Percentiles rank a stretch among this genome's conserved stretches.
Conservation (phyloP, 2,113 vertebrate species). For the Sceloporus tristichus region DNA sequence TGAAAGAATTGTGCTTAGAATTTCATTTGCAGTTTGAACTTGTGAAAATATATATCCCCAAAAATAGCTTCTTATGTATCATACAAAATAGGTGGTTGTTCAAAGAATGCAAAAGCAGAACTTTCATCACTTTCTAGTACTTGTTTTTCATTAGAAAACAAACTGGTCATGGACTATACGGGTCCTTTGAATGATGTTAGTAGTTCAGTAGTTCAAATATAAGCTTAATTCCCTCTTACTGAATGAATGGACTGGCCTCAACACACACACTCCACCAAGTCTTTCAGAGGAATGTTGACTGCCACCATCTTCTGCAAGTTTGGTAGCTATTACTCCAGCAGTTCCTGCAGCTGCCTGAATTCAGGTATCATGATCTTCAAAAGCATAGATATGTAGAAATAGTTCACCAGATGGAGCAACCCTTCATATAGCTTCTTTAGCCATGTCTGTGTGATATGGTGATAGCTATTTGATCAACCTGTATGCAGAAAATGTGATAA, state of each 20-base stretch:
- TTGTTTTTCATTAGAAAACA: neutral
- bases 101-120: neutral
- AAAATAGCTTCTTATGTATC: neutral
- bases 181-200: neutral
- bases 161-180: too few species aligned
- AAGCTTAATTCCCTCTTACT: neutral
- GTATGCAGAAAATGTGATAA: too few species aligned
- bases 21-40: neutral
- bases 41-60: neutral
- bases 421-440: too few species aligned
- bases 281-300: neutral
- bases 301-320: neutral
- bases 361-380: neutral
- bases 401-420: too few species aligned
- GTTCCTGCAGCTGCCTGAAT: neutral
- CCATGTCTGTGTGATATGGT: too few species aligned
- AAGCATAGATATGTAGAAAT: too few species aligned
- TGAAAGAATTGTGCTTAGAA: neutral
- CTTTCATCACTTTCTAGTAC: neutral
- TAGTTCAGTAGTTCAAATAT: neutral
- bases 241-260: neutral
- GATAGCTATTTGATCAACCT: too few species aligned
- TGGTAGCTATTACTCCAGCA: neutral
- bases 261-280: too few species aligned
- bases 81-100: neutral